A percentile compares a stretch with the other conserved stretches of the same genome.
Evolutionary conservation across 2,888 invertebrate species (phyloP).

Genomic region (Diachrysia chrysitis): DNA sequence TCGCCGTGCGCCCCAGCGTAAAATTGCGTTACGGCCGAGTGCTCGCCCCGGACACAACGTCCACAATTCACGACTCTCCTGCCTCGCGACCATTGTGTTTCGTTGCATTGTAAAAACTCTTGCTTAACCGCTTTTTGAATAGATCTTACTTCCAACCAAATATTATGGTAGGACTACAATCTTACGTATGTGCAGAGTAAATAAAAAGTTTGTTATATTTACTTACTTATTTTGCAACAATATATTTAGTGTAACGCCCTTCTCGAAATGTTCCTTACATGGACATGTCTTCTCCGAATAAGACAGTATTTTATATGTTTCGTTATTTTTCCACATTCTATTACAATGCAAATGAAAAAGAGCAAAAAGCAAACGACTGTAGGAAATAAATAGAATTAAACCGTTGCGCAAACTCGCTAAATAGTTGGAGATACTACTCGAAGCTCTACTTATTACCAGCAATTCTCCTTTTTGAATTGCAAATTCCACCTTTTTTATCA

Average conservation of each 20-base stretch:
- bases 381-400: conserved; percentile 25
- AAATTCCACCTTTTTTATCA: conserved; percentile 54
- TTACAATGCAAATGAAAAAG: neutral
- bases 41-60: conserved; percentile 70
- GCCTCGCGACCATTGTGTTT: conserved; percentile 74
- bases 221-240: neutral
- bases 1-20: conserved; percentile 75
- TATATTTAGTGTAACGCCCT: neutral
- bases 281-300: neutral
- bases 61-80: conserved; percentile 69
- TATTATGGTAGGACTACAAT: conserved; percentile 23
- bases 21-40: conserved; percentile 78
- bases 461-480: conserved; percentile 55
- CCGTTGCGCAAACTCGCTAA: conserved; percentile 38
- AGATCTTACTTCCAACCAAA: conserved; percentile 45
- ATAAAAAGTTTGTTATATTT: neutral
- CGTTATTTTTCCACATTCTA: neutral
- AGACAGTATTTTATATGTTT: neutral
- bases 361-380: neutral
- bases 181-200: neutral
- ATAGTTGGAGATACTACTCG: conserved; percentile 28
- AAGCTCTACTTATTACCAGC: conserved; percentile 28
- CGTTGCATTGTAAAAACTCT: conserved; percentile 69
- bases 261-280: neutral
- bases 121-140: conserved; percentile 55